A percentile compares a stretch with the other conserved stretches of the same genome.
phyloP scores from a whole-genome alignment of 2,888 invertebrate species.

The Cataglyphis cursor region DNA sequence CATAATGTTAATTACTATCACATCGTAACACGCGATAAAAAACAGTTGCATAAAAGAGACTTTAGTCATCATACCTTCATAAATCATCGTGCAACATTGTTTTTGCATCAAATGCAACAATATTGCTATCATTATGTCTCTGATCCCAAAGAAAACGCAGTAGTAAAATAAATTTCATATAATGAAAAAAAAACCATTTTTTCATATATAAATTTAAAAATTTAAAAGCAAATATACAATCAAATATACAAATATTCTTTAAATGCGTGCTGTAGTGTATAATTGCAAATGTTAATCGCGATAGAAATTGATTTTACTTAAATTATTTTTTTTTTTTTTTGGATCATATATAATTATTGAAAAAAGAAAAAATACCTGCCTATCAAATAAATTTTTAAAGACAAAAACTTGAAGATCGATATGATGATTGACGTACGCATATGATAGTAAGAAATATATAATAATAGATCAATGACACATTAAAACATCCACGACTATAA shows the following conservation, averaged over 20 bases:
- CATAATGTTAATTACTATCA: background rate
- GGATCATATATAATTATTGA: background rate
- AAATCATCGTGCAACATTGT: conserved; percentile 3
- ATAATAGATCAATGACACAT: conserved; percentile 33
- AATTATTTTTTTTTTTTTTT: background rate
- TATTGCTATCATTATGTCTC: background rate
- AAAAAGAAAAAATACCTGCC: background rate
- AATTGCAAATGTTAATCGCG: background rate
- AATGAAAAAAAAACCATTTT: background rate
- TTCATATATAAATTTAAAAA: background rate
- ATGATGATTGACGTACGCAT: conserved; percentile 4
- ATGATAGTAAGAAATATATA: conserved; percentile 6
- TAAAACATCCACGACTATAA: conserved; percentile 32
- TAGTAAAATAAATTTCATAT: background rate
- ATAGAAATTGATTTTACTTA: background rate
- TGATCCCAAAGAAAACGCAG: background rate
- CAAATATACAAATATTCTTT: background rate
- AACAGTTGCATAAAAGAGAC: conserved; percentile 5
- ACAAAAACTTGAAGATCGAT: background rate
- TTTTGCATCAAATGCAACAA: background rate
- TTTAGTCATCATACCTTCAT: background rate
- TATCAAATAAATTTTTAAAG: background rate
- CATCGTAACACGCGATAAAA: background rate
- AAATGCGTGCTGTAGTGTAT: background rate
- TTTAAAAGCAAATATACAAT: background rate